A percentile compares a stretch with the other conserved stretches of the same genome.
These are phyloP conservation scores for Tipula lateralis DNA, from an alignment of 2,888 invertebrate genomes.

Conservation along the genomic window DNA sequence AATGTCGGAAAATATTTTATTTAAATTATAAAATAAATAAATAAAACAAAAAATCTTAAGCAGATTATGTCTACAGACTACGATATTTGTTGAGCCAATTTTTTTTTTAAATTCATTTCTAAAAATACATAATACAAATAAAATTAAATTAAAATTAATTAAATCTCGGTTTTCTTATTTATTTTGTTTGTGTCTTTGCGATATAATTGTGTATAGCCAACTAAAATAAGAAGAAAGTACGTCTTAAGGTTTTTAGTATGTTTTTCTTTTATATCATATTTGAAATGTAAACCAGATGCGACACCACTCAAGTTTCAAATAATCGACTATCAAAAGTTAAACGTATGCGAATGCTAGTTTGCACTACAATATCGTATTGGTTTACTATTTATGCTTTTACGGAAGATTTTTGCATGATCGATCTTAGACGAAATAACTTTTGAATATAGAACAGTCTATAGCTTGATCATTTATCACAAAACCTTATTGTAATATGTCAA, in stretches of 20 bases:
- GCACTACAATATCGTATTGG: too few relatives aligned
- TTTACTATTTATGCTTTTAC: too few relatives aligned
- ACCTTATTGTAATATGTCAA: too few relatives aligned
- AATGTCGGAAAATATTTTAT: slow-evolving; percentile 19
- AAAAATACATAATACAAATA: background rate
- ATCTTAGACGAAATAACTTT: too few relatives aligned
- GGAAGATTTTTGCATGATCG: too few relatives aligned
- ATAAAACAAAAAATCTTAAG: background rate
- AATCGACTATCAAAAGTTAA: too few relatives aligned
- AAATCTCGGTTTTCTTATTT: background rate
- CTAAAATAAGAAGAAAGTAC: background rate
- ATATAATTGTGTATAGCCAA: background rate
- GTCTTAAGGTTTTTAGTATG: background rate
- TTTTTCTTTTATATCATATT: too few relatives aligned
- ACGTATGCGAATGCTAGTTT: too few relatives aligned
- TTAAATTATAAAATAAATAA: background rate
- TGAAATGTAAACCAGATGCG: background rate
- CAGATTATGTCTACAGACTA: background rate
- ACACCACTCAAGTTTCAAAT: too few relatives aligned
- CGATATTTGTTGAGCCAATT: background rate
- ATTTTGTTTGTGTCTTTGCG: background rate
- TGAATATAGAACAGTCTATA: too few relatives aligned
- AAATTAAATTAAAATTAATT: background rate
- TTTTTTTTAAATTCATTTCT: background rate
- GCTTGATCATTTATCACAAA: too few relatives aligned